Conservation (phyloP, 1,140 invertebrate species). For the Panagrolaimus sp. region DNA sequence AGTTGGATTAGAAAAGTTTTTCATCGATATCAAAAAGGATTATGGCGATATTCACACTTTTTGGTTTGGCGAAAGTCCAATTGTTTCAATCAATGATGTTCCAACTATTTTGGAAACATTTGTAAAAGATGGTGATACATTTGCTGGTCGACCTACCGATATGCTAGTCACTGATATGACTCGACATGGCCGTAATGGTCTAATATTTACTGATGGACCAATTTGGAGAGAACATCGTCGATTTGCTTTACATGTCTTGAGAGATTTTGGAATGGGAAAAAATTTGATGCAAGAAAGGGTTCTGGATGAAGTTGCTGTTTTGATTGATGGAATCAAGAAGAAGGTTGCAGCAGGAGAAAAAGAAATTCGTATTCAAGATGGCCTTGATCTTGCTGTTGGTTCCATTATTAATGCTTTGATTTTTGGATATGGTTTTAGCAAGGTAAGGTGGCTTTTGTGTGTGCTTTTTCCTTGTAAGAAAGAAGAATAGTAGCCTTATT, state of each 20-base stretch:
- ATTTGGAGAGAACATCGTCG: conserved; percentile 39
- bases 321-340: neutral
- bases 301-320: conserved; percentile 1
- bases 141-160: neutral
- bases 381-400: conserved; percentile 24
- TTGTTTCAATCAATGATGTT: neutral
- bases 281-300: conserved; percentile 36
- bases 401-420: conserved; percentile 25
- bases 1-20: neutral
- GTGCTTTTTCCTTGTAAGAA: too few relatives aligned
- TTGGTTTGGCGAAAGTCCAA: neutral
- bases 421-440: conserved; percentile 21
- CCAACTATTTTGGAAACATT: neutral
- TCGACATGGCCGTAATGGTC: conserved; percentile 13
- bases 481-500: too few relatives aligned
- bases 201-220: conserved; percentile 39
- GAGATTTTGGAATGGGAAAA: conserved; percentile 47
- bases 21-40: neutral
- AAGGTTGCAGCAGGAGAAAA: neutral
- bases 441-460: neutral
- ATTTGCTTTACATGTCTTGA: conserved; percentile 36
- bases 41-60: conserved; percentile 5
- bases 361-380: neutral
- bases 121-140: neutral
- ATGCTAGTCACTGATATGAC: neutral